Percentiles rank a stretch among this genome's conserved stretches.
Conservation (phyloP, 2,113 vertebrate genomes). For the Sylvietta virens region DNA sequence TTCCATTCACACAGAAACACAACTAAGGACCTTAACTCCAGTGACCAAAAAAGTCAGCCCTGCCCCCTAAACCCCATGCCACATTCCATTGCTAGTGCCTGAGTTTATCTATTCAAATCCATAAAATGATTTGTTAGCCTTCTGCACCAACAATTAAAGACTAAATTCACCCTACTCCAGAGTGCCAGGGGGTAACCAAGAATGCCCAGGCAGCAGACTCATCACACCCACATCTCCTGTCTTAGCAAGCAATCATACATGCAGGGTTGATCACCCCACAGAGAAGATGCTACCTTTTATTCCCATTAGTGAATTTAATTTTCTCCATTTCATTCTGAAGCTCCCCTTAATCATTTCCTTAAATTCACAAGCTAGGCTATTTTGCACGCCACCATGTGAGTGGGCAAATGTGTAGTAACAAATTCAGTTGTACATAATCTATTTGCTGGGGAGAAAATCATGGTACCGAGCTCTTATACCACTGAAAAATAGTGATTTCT, state of each 20-base stretch:
- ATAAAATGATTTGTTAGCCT: neutral
- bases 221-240: rapidly evolving
- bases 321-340: neutral
- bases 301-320: neutral
- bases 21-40: neutral
- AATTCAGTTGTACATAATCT: neutral
- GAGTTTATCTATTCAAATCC: neutral
- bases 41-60: neutral
- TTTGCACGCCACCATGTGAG: neutral
- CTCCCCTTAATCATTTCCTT: neutral
- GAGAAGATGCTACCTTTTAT: neutral
- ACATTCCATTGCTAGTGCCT: neutral
- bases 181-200: neutral
- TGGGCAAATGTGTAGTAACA: neutral
- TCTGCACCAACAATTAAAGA: neutral
- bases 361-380: neutral
- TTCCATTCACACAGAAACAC: neutral
- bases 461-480: neutral
- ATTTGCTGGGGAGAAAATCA: neutral
- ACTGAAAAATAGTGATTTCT: neutral
- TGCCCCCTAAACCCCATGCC: neutral
- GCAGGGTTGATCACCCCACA: neutral
- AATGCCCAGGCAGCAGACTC: neutral
- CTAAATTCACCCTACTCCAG: neutral
- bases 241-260: neutral